Conservation (phyloP, 1,140 invertebrate species). For the Paraescarpia echinospica region DNA sequence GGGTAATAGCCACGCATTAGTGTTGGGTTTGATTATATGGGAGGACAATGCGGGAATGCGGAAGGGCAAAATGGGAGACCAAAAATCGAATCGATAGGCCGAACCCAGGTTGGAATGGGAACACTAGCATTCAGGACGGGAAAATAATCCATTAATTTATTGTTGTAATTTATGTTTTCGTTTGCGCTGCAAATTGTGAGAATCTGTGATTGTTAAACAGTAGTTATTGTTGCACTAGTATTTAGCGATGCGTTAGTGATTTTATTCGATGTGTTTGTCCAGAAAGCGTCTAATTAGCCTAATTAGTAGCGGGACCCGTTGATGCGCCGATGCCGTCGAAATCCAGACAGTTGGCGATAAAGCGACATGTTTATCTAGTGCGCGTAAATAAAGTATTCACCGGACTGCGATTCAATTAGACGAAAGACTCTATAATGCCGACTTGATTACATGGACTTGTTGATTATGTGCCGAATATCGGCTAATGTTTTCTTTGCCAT, state of each 20-base stretch:
- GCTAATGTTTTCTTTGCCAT: slow-evolving; percentile 5
- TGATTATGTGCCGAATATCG: slow-evolving; percentile 1
- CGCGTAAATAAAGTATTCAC: slow-evolving; percentile 5
- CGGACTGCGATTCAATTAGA: slow-evolving; percentile 4
- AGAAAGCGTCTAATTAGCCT: not conserved
- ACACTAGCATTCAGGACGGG: too few species aligned
- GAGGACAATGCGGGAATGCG: too few species aligned
- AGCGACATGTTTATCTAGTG: slow-evolving; percentile 1
- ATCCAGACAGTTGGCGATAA: not conserved
- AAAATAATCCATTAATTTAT: not conserved
- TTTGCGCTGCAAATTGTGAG: not conserved
- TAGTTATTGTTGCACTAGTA: not conserved
- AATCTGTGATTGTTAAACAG: not conserved
- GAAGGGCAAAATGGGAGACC: too few species aligned
- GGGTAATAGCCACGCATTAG: too few species aligned
- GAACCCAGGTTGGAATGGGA: too few species aligned
- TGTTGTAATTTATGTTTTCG: not conserved
- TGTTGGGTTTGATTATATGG: too few species aligned
- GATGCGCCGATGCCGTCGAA: not conserved
- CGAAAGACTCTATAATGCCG: slow-evolving; percentile 4
- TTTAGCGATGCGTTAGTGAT: not conserved
- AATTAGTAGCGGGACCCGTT: not conserved
- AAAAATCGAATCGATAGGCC: too few species aligned
- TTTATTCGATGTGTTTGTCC: not conserved
- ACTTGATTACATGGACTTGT: not conserved